Percentiles rank a stretch among this genome's conserved stretches.
phyloP scores from a whole-genome alignment of 2,888 invertebrate genomes.

The Hemithea aestivaria region DNA sequence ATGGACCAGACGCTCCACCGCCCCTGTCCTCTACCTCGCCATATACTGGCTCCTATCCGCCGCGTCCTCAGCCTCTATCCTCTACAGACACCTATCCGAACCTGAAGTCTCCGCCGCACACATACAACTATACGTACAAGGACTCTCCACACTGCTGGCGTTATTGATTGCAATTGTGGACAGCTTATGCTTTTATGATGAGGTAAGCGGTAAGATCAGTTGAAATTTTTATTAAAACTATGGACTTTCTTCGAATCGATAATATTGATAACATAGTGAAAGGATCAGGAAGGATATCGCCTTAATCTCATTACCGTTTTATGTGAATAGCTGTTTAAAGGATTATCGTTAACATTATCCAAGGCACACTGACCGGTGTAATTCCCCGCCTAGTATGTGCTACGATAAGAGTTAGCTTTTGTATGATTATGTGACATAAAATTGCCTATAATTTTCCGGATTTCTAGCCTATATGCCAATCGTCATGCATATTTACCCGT shows the following conservation, averaged over 20 bases:
- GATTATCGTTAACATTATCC: slow-evolving; percentile 24
- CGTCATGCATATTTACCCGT: slow-evolving; percentile 23
- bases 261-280: slow-evolving; percentile 5
- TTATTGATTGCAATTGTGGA: slow-evolving; percentile 55
- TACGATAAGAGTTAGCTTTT: too few species aligned
- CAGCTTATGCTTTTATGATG: slow-evolving; percentile 67
- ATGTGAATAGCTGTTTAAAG: slow-evolving; percentile 19
- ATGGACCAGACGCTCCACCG: slow-evolving; percentile 60
- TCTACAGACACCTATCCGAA: slow-evolving; percentile 46
- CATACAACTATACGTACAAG: slow-evolving; percentile 56
- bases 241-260: neutral
- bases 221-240: too few species aligned
- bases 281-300: slow-evolving; percentile 11
- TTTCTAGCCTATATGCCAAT: slow-evolving; percentile 21
- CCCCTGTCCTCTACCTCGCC: slow-evolving; percentile 65
- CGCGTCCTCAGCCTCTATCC: slow-evolving; percentile 47
- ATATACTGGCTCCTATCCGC: slow-evolving; percentile 66
- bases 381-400: too few species aligned
- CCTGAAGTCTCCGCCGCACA: slow-evolving; percentile 30
- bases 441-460: too few species aligned
- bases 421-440: too few species aligned
- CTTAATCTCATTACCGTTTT: slow-evolving; percentile 21
- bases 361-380: too few species aligned
- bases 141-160: slow-evolving; percentile 45
- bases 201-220: slow-evolving; percentile 40